These are phyloP conservation scores for Pseudobourletiella spinata DNA, from an alignment of 1,140 invertebrate genomes.

Conservation along the genomic window DNA sequence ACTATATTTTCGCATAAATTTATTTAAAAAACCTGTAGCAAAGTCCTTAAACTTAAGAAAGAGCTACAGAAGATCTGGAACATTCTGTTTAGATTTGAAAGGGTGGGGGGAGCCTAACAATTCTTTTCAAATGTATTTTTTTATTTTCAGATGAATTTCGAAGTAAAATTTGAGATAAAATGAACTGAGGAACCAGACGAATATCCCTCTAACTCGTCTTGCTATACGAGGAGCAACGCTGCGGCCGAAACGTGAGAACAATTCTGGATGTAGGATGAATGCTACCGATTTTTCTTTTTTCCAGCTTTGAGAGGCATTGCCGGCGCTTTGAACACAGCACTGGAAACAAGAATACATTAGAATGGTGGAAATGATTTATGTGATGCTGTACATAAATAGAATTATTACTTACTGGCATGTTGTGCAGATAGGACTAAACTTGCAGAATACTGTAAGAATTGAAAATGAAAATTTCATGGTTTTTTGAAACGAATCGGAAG, in stretches of 20 bases:
- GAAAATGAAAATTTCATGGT: constrained; percentile 37
- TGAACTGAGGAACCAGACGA: no score
- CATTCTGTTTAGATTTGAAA: no score
- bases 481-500: constrained; percentile 2
- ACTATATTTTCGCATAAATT: no score
- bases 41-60: no score
- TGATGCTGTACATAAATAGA: not conserved
- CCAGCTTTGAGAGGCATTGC: constrained; percentile 64
- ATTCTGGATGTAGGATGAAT: not conserved
- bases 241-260: no score
- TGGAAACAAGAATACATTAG: constrained; percentile 46
- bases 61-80: no score
- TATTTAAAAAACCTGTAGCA: no score
- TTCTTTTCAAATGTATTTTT: not conserved
- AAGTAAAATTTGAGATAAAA: not conserved
- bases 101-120: no score
- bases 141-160: not conserved
- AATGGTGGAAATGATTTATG: not conserved
- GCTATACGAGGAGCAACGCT: no score
- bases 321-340: constrained; percentile 71
- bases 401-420: constrained; percentile 79
- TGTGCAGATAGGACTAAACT: constrained; percentile 93
- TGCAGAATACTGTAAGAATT: constrained; percentile 85
- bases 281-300: constrained; percentile 16
- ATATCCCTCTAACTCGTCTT: no score